A percentile compares a stretch with the other conserved stretches of the same genome.
Evolutionary conservation across 2,113 vertebrate genomes (phyloP).

Genomic region (Sturnira hondurensis): DNA sequence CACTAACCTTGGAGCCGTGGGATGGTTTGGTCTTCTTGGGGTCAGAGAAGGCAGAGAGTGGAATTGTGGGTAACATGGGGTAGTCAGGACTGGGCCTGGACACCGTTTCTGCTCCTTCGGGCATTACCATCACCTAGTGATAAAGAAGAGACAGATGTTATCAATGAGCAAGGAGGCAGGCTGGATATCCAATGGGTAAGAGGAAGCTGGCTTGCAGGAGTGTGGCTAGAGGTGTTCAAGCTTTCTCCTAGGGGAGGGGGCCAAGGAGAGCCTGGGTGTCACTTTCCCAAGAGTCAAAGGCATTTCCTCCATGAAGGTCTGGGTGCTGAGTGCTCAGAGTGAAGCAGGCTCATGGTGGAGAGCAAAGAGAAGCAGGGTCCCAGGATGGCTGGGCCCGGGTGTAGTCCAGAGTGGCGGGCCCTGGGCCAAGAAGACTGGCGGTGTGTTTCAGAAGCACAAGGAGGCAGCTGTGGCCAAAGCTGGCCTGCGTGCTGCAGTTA

Average conservation of each 20-base stretch:
- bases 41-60: slow-evolving; percentile 98
- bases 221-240: neutral
- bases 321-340: neutral
- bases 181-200: neutral
- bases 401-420: neutral
- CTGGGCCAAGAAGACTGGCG: neutral
- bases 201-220: neutral
- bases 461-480: neutral
- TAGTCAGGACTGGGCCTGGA: slow-evolving; percentile 97
- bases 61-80: slow-evolving; percentile 98
- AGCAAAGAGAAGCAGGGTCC: slow-evolving; percentile 59
- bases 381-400: slow-evolving; percentile 42
- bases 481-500: neutral
- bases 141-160: slow-evolving; percentile 74
- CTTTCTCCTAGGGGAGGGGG: neutral
- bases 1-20: slow-evolving; percentile 95
- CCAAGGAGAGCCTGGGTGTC: neutral
- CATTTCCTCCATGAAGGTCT: neutral
- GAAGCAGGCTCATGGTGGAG: neutral
- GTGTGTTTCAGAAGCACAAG: neutral
- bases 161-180: neutral
- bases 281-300: neutral
- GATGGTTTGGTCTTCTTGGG: slow-evolving; percentile 98
- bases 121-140: slow-evolving; percentile 95
- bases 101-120: slow-evolving; percentile 94